Conservation (phyloP, 2,797 vertebrate genomes). For the Lepus oiostolus region DNA sequence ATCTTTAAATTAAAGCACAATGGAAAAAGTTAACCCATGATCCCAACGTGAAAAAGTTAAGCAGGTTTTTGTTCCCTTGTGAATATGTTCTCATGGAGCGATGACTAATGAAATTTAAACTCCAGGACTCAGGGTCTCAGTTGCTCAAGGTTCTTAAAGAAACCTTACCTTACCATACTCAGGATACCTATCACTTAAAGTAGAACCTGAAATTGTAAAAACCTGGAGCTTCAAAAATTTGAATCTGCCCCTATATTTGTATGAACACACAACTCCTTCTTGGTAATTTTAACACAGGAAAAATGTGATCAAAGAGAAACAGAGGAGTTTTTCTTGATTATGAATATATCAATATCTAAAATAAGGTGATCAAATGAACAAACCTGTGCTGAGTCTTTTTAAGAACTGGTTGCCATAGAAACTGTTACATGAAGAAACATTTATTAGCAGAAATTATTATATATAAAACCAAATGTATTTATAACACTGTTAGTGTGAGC, state of each 20-base stretch:
- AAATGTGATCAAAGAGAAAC: background rate
- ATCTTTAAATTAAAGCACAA: constrained; percentile 58
- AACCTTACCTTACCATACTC: background rate
- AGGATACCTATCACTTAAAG: constrained; percentile 35
- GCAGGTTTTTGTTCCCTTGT: background rate
- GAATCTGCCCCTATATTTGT: background rate
- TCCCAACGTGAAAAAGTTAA: constrained; percentile 19
- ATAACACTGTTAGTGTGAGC: background rate
- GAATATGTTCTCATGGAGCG: background rate
- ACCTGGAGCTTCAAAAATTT: constrained; percentile 4
- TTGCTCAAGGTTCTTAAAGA: background rate
- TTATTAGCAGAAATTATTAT: constrained; percentile 11
- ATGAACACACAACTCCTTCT: constrained; percentile 2
- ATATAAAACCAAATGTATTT: constrained; percentile 34
- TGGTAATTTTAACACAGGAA: background rate
- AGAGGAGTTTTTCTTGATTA: background rate
- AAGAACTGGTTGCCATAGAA: constrained; percentile 53
- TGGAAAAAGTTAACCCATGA: background rate
- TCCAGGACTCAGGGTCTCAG: background rate
- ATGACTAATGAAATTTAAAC: background rate
- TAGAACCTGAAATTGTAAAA: background rate
- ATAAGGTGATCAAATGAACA: constrained; percentile 33
- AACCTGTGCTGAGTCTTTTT: background rate
- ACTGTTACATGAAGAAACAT: background rate
- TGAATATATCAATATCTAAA: background rate